These are phyloP conservation scores for Dicrostonyx torquatus DNA, from an alignment of 2,797 vertebrate genomes.

Conservation along the genomic window DNA sequence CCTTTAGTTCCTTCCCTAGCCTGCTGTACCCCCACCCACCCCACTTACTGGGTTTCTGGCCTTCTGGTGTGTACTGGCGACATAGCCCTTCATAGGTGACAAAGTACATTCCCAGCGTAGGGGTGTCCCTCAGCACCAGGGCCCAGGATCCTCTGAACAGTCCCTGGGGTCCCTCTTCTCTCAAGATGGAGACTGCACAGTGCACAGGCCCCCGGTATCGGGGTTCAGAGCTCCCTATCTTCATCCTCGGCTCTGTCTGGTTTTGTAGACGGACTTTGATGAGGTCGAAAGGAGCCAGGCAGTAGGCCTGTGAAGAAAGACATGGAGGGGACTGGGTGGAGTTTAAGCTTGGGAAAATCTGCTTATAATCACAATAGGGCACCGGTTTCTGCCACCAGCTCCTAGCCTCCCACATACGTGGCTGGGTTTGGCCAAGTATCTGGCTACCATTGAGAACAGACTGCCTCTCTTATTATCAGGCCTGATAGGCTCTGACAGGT, in stretches of 20 bases:
- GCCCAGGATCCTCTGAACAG: conserved; percentile 89
- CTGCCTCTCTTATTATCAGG: not conserved
- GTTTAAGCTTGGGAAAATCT: not conserved
- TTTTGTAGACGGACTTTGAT: conserved; percentile 93
- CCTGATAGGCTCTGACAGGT: rapidly evolving
- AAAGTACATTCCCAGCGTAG: conserved; percentile 90
- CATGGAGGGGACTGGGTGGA: not conserved
- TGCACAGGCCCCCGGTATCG: conserved; percentile 87
- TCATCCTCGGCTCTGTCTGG: conserved; percentile 80
- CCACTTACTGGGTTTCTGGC: conserved; percentile 86
- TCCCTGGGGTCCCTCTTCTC: conserved; percentile 86
- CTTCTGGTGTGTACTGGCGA: conserved; percentile 82
- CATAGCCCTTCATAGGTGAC: conserved; percentile 88
- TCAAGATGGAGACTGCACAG: conserved; percentile 87
- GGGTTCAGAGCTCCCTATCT: not conserved
- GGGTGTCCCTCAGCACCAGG: conserved; percentile 88
- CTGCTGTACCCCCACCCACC: not conserved
- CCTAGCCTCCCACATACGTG: rapidly evolving
- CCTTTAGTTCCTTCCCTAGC: not conserved
- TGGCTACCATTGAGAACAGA: not conserved
- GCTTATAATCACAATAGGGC: not conserved
- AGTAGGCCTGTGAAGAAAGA: conserved; percentile 84
- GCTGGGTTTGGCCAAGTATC: not conserved
- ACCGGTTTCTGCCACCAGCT: rapidly evolving
- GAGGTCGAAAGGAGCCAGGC: conserved; percentile 89